Conservation (phyloP, 2,113 vertebrate genomes). For the Chaetorhynchus papuensis region DNA sequence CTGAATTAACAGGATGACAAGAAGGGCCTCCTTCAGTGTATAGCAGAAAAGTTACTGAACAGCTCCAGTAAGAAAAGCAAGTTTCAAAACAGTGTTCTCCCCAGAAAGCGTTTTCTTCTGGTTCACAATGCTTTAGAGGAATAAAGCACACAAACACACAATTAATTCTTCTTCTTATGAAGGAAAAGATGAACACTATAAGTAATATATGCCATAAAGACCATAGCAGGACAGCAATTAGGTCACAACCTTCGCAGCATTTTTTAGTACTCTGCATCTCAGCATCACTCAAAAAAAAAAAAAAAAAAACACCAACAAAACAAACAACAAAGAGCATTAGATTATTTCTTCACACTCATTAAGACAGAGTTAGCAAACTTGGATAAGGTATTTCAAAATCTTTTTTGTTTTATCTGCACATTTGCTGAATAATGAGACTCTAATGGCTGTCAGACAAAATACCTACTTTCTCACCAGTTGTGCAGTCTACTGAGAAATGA, state of each 20-base stretch:
- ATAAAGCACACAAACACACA: background rate
- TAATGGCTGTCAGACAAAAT: constrained; percentile 53
- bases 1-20: background rate
- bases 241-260: background rate
- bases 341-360: constrained; percentile 28
- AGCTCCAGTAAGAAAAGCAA: background rate
- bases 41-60: background rate
- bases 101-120: background rate
- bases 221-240: background rate
- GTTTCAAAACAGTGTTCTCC: background rate
- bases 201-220: background rate
- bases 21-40: background rate
- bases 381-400: constrained; percentile 44
- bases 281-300: constrained; percentile 2
- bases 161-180: background rate
- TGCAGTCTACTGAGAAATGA: constrained; percentile 64
- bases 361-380: background rate
- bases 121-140: background rate
- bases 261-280: background rate
- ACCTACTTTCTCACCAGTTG: constrained; percentile 37
- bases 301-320: too few species aligned
- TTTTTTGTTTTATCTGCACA: constrained; percentile 32
- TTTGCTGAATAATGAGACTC: constrained; percentile 57
- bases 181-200: background rate
- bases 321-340: background rate